These are phyloP conservation scores for Triplophysa dalaica DNA, from an alignment of 2,113 vertebrate genomes.

Conservation along the genomic window DNA sequence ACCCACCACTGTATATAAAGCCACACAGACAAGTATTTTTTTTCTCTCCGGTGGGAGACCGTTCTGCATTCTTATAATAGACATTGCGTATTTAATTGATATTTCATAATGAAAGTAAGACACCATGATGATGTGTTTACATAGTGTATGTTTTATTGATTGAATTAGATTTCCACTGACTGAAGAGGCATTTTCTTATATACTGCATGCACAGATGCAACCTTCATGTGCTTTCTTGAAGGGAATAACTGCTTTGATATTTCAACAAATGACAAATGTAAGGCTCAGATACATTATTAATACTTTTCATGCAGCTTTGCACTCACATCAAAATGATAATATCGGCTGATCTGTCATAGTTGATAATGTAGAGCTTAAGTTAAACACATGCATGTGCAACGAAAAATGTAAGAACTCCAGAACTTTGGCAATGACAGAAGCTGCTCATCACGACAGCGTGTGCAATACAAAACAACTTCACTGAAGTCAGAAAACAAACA, in stretches of 20 bases:
- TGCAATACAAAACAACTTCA: conserved; percentile 63
- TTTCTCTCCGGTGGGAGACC: too few relatives aligned
- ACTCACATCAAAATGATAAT: not conserved
- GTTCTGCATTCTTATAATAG: not conserved
- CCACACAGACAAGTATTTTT: too few relatives aligned
- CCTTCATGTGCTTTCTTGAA: not conserved
- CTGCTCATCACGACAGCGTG: not conserved
- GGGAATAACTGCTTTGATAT: not conserved
- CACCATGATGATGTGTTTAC: conserved; percentile 30
- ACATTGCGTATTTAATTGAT: not conserved
- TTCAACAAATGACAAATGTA: not conserved
- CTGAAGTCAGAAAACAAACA: conserved; percentile 69
- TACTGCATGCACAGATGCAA: conserved; percentile 43
- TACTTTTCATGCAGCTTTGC: not conserved
- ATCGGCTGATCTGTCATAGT: not conserved
- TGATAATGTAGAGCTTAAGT: not conserved
- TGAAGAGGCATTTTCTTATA: not conserved
- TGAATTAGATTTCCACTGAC: conserved; percentile 20
- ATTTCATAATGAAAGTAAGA: not conserved
- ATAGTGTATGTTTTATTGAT: conserved; percentile 72
- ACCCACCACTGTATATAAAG: too few relatives aligned
- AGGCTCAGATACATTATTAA: not conserved
- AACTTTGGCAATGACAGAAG: conserved; percentile 28
- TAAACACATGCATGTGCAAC: not conserved
- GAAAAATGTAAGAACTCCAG: not conserved